Base-by-base conservation (phyloP, 2,797 vertebrate species). In the Zalophus californianus region DNA sequence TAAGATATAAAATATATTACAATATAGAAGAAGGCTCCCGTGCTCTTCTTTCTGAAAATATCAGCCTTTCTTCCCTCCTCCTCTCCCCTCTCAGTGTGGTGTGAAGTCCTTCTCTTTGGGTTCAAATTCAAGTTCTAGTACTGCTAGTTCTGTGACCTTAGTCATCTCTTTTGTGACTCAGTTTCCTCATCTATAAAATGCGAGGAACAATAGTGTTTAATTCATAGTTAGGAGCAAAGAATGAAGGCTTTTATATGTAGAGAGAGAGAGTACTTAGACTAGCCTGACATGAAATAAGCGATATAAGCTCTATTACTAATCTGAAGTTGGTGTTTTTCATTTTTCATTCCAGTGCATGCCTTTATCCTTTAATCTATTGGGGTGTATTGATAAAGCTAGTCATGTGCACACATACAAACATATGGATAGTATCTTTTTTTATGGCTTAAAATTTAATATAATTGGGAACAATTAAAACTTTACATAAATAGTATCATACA, bases 71-170 rank as follows among this genome's bases (percentile, higher is more conserved):
- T 89, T 16, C 7, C 38, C 38, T 38, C 3, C 21, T 60, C 16
- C 5, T 12, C 3, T 91, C 35, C 16, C 68, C 64, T 86, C 35
- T 3, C 60, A 84, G 35, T 32, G 20, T 38, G 52, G 21, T 72
- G 8, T 41, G 27, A 27, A 95, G n/a, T 72, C 56, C 91, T 54
- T 21, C 3, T 54, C 44, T 15, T 32, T 44, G 41, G n/a, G 32
- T 83, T 88, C 85, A 83, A 88, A 88, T 77, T 27, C 50, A 92
- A 35, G 21, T 88, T 78, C 21, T 60, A 70, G 83, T n/a, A 89
- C 21, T 21, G 13, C 15, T 60, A 48, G 79, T 87, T 80, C 32
- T 32, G 52, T 68, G 70, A 70, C 29, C 50, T 83, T 77, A 77
- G 50, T 41, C 68, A 58, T 52, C 3, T n/a, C 29, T 88, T 78